Evolutionary conservation across 2,113 vertebrate species (phyloP).

Genomic region (Dryoscopus gambensis): DNA sequence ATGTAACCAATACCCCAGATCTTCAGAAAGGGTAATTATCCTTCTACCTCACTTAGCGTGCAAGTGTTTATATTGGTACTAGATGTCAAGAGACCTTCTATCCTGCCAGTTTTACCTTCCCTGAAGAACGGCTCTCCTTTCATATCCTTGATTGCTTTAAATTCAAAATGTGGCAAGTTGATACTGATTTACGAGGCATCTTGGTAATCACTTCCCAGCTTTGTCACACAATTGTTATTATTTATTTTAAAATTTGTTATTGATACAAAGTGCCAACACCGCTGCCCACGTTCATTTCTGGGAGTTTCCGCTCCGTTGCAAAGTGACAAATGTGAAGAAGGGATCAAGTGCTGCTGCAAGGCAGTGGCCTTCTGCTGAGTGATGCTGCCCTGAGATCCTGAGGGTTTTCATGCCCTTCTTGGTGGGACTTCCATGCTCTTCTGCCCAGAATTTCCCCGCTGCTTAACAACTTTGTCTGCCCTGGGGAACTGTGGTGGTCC

Average conservation of each 20-base stretch:
- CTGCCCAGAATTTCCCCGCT: neutral
- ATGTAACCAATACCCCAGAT: neutral
- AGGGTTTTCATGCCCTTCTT: neutral
- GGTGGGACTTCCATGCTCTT: neutral
- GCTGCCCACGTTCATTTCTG: rapidly evolving
- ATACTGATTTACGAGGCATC: neutral
- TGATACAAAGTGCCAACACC: neutral
- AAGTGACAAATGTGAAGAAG: neutral
- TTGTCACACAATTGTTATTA: neutral
- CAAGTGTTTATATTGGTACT: neutral
- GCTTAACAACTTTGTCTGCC: neutral
- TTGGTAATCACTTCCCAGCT: neutral
- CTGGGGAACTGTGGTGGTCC: neutral
- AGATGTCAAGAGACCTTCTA: neutral
- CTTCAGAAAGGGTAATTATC: neutral
- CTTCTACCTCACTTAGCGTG: rapidly evolving
- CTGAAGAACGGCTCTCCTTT: neutral
- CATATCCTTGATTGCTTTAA: neutral
- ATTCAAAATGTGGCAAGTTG: neutral
- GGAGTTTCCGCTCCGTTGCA: rapidly evolving
- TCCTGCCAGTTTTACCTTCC: neutral
- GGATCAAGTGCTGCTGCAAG: too few species aligned
- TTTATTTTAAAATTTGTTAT: neutral
- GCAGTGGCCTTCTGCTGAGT: neutral
- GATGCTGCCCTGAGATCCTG: neutral